These are phyloP conservation scores for Heliconius himera DNA, from an alignment of 1,140 invertebrate genomes.

Conservation along the genomic window DNA sequence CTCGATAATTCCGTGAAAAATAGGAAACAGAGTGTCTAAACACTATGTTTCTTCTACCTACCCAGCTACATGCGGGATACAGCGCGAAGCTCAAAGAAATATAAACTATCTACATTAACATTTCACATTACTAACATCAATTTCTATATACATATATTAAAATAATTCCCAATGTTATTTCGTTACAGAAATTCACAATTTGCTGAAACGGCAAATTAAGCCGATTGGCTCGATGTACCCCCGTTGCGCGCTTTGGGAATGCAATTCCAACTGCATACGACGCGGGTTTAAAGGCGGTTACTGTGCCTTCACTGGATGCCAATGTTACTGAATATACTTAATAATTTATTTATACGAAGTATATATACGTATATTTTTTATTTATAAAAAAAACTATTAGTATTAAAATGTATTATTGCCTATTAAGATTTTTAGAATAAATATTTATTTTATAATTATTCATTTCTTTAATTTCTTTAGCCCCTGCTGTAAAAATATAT, in stretches of 20 bases:
- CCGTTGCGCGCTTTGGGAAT: conserved; percentile 15
- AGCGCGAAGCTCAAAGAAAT: too few relatives aligned
- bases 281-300: conserved; percentile 12
- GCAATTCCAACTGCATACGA: conserved; percentile 20
- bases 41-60: too few relatives aligned
- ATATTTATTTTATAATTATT: not conserved
- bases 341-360: not conserved
- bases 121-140: too few relatives aligned
- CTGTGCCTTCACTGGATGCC: conserved; percentile 18
- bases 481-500: not conserved
- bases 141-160: not conserved
- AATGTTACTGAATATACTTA: not conserved
- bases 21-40: too few relatives aligned
- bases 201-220: conserved; percentile 19
- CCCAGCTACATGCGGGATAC: too few relatives aligned
- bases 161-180: not conserved
- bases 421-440: not conserved
- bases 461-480: not conserved
- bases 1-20: too few relatives aligned
- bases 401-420: not conserved
- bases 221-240: not conserved
- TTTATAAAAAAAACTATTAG: not conserved
- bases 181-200: conserved; percentile 13
- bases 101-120: too few relatives aligned
- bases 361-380: not conserved